These are phyloP conservation scores for Pangasius krempfi DNA, from an alignment of 2,797 vertebrate species.

Conservation along the genomic window DNA sequence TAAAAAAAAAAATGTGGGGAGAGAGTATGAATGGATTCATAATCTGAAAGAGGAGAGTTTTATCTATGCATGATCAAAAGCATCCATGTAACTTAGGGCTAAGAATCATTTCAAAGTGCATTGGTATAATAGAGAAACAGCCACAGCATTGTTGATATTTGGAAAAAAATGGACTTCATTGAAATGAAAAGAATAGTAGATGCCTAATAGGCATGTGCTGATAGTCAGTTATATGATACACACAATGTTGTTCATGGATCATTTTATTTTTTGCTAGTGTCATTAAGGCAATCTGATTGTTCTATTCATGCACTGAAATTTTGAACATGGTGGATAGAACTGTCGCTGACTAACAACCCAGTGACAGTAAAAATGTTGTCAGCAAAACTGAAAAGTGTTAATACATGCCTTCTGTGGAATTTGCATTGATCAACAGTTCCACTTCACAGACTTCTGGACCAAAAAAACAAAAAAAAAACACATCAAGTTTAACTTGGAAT, in stretches of 20 bases:
- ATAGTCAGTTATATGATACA: background rate
- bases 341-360: background rate
- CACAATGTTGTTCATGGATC: background rate
- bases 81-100: background rate
- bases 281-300: background rate
- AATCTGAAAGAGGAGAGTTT: constrained; percentile 7
- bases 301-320: background rate
- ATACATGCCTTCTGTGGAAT: background rate
- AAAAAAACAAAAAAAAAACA: background rate
- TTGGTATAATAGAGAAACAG: background rate
- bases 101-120: constrained; percentile 7
- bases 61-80: constrained; percentile 4
- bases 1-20: background rate
- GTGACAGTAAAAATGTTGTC: background rate
- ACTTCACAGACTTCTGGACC: background rate
- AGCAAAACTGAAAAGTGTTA: background rate
- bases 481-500: background rate
- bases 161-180: background rate
- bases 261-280: background rate
- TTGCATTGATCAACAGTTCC: background rate
- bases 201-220: background rate
- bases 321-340: background rate
- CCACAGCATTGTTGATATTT: constrained; percentile 12
- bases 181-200: constrained; percentile 1
- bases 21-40: background rate